Conservation (phyloP, 2,113 vertebrate species). For the Coracopsis vasa region DNA sequence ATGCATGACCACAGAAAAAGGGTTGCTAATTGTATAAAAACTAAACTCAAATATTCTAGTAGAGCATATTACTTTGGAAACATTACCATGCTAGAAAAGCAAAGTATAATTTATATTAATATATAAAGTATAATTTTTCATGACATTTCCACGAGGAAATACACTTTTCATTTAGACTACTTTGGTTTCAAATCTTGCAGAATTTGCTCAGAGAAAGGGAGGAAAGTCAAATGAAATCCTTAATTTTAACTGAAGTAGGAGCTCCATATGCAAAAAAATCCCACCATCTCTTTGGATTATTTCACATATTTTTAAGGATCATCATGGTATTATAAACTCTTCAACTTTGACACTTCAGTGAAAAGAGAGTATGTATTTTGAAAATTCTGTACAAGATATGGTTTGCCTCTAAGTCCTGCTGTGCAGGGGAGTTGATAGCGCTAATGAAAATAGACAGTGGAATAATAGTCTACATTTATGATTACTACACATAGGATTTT, state of each 20-base stretch:
- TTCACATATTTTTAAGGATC: not conserved
- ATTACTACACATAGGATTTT: not conserved
- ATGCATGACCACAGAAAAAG: not conserved
- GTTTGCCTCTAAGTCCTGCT: not conserved
- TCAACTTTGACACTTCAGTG: not conserved
- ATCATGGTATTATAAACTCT: not conserved
- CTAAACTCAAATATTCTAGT: not conserved
- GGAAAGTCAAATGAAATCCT: not conserved
- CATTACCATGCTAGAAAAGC: not conserved
- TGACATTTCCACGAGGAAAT: not conserved
- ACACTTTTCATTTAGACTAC: not conserved
- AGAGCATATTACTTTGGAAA: not conserved
- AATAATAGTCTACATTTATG: slow-evolving; percentile 31
- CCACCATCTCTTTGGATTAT: not conserved
- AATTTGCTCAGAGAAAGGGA: not conserved
- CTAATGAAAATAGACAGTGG: slow-evolving; percentile 25
- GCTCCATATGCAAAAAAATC: rapidly evolving
- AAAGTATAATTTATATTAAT: not conserved
- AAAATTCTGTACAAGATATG: not conserved
- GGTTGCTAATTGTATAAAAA: not conserved
- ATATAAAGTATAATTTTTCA: not conserved
- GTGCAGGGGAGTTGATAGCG: not conserved
- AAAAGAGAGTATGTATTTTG: not conserved
- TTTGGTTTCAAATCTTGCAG: not conserved
- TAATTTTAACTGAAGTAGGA: not conserved